Evolutionary conservation across 2,797 vertebrate species (phyloP), one percentile per base, ranked within the genome.

Genomic region (Vultur gryphus): DNA sequence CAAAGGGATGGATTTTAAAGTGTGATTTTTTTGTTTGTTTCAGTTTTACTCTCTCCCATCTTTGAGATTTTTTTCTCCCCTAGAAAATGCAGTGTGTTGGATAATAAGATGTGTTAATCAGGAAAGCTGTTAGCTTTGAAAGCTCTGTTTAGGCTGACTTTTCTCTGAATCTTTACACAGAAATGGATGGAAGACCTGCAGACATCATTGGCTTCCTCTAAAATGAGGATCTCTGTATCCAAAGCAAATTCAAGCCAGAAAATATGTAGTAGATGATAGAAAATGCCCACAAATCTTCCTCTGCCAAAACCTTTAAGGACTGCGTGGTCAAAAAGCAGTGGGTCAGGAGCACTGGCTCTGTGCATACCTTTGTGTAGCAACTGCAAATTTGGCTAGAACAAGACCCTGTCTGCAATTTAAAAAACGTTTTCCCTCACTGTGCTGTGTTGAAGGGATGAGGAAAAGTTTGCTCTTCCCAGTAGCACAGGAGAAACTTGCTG

Each of bases 1-100:
- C 97, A 97, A 93, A 81, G 26, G 92, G 80, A 89, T 83, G 72
- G 78, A 92, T 96, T 96, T 96, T 91, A 87, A 96, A 95, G 91
- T 46, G 76, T 28, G 78, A 89, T 77, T 48, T 95, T 90, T 84
- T 86, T 72, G 76, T 93, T 96, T 95, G 57, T 77, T 96, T 94
- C 84, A 67, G 66, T 95, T 94, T 90, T 88, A 41, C 35, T 81
- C 71, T 87, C 70, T 91, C 80, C 13, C 33, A 28, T 52, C 62
- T 90, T 62, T 78, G 37, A 72, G 58, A 23, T 37, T 26, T 41
- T 84, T 67, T n/a, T 6, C 23, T 64, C 11, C 25, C 39, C 41
- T 75, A 33, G 21, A 92, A 96, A 92, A 93, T 41, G 19, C 65
- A 82, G 52, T 4, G 0, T 70, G 71, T 65, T 85, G 84, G 48